Evolutionary conservation across 1,140 invertebrate species (phyloP), one percentile per base, ranked within the genome.

Genomic region (Aphaenogaster floridana): DNA sequence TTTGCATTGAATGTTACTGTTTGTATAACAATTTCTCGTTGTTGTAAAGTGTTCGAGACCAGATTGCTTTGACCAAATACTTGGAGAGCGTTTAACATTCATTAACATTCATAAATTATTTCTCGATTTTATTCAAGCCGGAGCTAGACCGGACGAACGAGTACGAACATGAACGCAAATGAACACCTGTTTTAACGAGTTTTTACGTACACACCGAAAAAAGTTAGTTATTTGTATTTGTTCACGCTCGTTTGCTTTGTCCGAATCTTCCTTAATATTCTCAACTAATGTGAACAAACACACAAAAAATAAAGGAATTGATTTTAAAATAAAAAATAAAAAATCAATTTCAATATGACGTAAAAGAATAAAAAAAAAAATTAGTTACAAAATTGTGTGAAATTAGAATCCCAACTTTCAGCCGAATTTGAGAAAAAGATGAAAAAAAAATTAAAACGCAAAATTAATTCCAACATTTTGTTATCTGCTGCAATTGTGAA

Each of bases 61-160:
- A 54, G 21, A 74, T 74, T 74, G 28, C 15, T 36, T 74, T 17
- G 11, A 74, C 5, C 28, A 28, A 28, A 21, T 57, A 57, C 17
- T 54, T 54, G 17, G 5, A 4, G 4, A 54, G 34, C 6, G 34
- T 0, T 66, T 42, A 39, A 66, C 63, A n/a, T n/a, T n/a, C 15
- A 2, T 66, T 54, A 54, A 72, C 9, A 6, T 72, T 72, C 15
- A 72, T 72, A 52, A 36, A 72, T 72, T 50, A 72, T 72, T 72
- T 39, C 15, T 36, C 34, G 6, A 64, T 7, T 64, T 64, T 64
- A 64, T 39, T 64, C 15, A 39, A 61, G 11, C 11, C n/a, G 59
- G 13, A 61, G 34, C 13, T 2, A 61, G 34, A 61, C 6, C 54
- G n/a, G 8, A 1, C n/a, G 9, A 39, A 64, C 28, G 6, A 64